Evolutionary conservation across 2,888 invertebrate species (phyloP), one percentile per base, ranked within the genome.

Genomic region (Andrena trimmerana): DNA sequence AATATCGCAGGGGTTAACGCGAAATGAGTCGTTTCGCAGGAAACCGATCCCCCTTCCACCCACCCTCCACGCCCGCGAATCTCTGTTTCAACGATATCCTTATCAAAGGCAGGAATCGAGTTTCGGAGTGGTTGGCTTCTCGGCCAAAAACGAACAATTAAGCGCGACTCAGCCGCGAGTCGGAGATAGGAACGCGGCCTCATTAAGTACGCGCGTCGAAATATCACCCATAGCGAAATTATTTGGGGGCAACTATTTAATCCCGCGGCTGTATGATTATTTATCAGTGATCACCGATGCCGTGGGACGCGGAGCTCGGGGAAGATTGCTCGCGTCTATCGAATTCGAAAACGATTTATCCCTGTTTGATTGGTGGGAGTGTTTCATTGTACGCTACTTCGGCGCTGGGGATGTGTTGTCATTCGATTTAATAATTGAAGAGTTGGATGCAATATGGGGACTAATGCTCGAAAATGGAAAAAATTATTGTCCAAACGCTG

Each of bases 41-140:
- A 57, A 36, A 42, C 50, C 31, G n/a, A 67, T 31, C 24, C 8
- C 8, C 20, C 20, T 24, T 0, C 0, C 4, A 1, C 36, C 27
- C 16, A 4, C 3, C 16, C 42, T 42, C 16, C 42, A 4, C 27
- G 24, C 67, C 33, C 54, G 8, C 33, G 57, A 81, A 31, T 79
- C 54, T 66, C 79, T 8, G 67, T 79, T 81, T 74, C 80, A 81
- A 74, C 73, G 69, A 20, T 81, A 79, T 81, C 73, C 65, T 73
- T 81, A 73, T 81, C 80, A 74, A 69, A 74, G 69, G 8, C 48
- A 16, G n/a, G 63, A 42, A 71, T 79, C 69, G 31, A 60, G 59
- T 73, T 81, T n/a, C 59, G 24, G 31, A 33, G 57, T 24, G 65
- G 27, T 6, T 8, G 52, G 75, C 2, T 42, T 50, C 52, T 27